These are phyloP conservation scores for Cancer borealis DNA, from an alignment of 2,888 invertebrate species.

Conservation along the genomic window DNA sequence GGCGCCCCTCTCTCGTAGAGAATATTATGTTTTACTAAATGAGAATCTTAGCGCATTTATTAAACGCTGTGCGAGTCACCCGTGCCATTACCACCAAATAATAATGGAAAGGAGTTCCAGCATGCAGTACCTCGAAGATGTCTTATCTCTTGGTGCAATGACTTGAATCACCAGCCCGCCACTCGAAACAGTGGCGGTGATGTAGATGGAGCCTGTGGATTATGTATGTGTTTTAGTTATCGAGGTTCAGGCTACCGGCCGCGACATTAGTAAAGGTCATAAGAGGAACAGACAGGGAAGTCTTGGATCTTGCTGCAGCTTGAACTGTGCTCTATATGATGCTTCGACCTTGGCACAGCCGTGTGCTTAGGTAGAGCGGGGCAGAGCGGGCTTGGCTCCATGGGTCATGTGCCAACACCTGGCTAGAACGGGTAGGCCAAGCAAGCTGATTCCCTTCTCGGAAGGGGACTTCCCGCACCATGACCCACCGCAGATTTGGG, in stretches of 20 bases:
- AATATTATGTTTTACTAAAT: background rate
- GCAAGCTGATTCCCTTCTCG: background rate
- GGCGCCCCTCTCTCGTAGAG: background rate
- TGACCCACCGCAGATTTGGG: constrained; percentile 21
- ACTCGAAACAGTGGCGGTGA: background rate
- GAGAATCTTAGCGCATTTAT: background rate
- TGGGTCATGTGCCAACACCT: constrained; percentile 30
- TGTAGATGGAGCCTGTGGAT: background rate
- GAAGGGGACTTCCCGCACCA: background rate
- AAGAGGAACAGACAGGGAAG: constrained; percentile 9
- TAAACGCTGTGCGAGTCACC: background rate
- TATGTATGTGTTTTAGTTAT: background rate
- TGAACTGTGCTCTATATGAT: constrained; percentile 45
- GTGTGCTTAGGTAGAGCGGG: background rate
- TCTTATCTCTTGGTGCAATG: background rate
- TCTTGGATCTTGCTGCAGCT: constrained; percentile 8
- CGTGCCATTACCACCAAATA: background rate
- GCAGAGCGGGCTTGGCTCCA: background rate
- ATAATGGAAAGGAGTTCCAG: background rate
- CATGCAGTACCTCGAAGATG: background rate
- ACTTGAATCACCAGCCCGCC: background rate
- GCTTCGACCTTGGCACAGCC: constrained; percentile 38
- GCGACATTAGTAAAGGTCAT: constrained; percentile 29
- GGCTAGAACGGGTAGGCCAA: background rate
- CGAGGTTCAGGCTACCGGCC: background rate